Base-by-base conservation (phyloP, 2,113 vertebrate genomes). In the Barbus barbus region DNA sequence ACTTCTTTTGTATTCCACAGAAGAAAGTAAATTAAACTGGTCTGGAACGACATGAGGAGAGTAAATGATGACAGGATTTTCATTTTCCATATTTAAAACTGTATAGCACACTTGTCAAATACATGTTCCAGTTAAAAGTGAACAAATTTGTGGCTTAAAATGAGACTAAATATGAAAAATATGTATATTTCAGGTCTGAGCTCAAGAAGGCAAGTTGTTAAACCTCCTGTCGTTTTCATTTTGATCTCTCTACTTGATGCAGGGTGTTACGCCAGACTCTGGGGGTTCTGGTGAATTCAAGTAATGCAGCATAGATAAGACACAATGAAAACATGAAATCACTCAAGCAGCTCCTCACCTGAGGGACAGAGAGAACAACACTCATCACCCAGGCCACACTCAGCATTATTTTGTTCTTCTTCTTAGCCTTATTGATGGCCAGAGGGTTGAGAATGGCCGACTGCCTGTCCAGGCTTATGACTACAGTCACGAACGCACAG, bases 381-480 rank as follows among this genome's bases (percentile, higher is more conserved):
- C 96, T 97, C 91, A 96, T 95, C 5, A 91, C 51, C 96, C 96
- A 96, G 12, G 96, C 95, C 0, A 86, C 80, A 0, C 81, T 88
- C 87, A 97, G 89, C 96, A 96, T 94, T 89, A 93, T 60, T 78
- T 95, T 95, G 90, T 93, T 97, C 84, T 93, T 95, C 85, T 90
- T 91, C 18, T 93, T 93, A 69, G 96, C 95, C 0, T 91, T 92
- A 18, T 91, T 91, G 71, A 95, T 94, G 75, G 94, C 94, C 91
- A 97, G 92, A 0, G 96, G 96, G 85, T 88, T 95, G 84, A 96
- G 92, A 85, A 96, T 95, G 86, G 96, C 96, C 0, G 94, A 95
- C 84, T 96, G 95, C 0, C 96, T 91, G 84, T 97, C 96, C 90
- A 97, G 84, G 87, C 96, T 96, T 85, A 97, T 96, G 85, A 96